A percentile compares a stretch with the other conserved stretches of the same genome.
These are phyloP conservation scores for Adrianichthys oophorus DNA, from an alignment of 2,797 vertebrate genomes.

Conservation along the genomic window DNA sequence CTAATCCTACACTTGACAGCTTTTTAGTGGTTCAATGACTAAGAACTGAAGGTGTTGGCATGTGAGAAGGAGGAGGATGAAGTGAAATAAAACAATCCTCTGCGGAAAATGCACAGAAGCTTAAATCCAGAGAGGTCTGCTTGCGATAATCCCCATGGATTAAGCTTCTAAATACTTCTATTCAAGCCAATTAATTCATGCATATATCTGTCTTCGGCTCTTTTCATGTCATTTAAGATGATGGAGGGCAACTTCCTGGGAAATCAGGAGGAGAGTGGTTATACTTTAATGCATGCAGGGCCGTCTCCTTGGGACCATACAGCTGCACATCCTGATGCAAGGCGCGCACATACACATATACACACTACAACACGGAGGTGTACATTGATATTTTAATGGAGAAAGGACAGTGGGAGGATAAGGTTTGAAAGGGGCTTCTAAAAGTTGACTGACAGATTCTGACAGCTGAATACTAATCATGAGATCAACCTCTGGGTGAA, in stretches of 20 bases:
- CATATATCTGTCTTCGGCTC: constrained; percentile 76
- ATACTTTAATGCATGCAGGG: constrained; percentile 74
- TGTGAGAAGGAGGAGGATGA: constrained; percentile 56
- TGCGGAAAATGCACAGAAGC: constrained; percentile 65
- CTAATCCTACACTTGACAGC: constrained; percentile 70
- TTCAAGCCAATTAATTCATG: constrained; percentile 83
- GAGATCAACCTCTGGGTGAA: constrained; percentile 81
- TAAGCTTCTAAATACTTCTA: constrained; percentile 81
- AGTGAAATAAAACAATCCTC: constrained; percentile 73
- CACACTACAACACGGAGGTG: constrained; percentile 51
- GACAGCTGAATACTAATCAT: constrained; percentile 83
- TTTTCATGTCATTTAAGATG: constrained; percentile 74
- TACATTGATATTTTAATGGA: constrained; percentile 64
- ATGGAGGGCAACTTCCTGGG: constrained; percentile 72
- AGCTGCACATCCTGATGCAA: constrained; percentile 51
- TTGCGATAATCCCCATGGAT: constrained; percentile 76
- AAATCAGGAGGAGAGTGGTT: constrained; percentile 66
- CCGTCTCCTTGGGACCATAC: constrained; percentile 54
- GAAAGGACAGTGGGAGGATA: constrained; percentile 49
- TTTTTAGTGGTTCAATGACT: constrained; percentile 67
- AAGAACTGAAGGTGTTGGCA: constrained; percentile 66
- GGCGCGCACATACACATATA: constrained; percentile 30
- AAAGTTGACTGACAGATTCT: constrained; percentile 78
- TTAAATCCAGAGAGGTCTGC: constrained; percentile 74
- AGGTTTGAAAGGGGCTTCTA: constrained; percentile 57